Evolutionary conservation across 2,797 vertebrate species (phyloP).

Genomic region (Cygnus olor): DNA sequence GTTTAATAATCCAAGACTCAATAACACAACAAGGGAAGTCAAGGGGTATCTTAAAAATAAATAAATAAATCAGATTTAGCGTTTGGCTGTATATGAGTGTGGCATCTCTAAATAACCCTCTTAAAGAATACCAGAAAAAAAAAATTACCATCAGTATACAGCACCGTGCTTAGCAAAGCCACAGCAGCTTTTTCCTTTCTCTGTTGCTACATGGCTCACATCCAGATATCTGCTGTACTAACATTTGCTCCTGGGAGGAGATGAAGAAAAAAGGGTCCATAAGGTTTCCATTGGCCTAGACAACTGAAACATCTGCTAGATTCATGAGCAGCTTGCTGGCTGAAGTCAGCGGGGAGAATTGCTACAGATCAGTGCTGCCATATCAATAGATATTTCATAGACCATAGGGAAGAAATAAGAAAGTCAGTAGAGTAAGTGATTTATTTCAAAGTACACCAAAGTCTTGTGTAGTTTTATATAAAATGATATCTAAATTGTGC

Average conservation of each 20-base stretch:
- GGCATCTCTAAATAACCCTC: constrained; percentile 13
- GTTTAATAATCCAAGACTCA: neutral
- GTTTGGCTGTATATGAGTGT: neutral
- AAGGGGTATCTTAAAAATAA: neutral
- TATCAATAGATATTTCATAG: constrained; percentile 68
- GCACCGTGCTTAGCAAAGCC: neutral
- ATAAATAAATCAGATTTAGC: neutral
- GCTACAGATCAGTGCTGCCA: constrained; percentile 63
- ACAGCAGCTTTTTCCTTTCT: constrained; percentile 49
- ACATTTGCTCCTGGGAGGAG: constrained; percentile 78
- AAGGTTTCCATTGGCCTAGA: constrained; percentile 78
- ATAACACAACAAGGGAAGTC: neutral
- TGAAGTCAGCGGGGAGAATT: constrained; percentile 66
- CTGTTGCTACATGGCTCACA: constrained; percentile 49
- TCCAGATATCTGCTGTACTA: constrained; percentile 73
- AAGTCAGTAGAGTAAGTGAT: constrained; percentile 38
- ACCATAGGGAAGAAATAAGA: neutral
- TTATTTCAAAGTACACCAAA: constrained; percentile 44
- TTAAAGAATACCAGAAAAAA: neutral
- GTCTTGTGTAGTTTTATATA: constrained; percentile 16
- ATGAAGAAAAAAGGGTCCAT: constrained; percentile 73
- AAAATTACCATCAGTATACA: constrained; percentile 1
- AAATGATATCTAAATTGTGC: constrained; percentile 14
- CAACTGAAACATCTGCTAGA: constrained; percentile 79
- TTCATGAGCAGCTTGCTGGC: constrained; percentile 75